Evolutionary conservation across 2,888 invertebrate species (phyloP).

Genomic region (Rosalia funebris): DNA sequence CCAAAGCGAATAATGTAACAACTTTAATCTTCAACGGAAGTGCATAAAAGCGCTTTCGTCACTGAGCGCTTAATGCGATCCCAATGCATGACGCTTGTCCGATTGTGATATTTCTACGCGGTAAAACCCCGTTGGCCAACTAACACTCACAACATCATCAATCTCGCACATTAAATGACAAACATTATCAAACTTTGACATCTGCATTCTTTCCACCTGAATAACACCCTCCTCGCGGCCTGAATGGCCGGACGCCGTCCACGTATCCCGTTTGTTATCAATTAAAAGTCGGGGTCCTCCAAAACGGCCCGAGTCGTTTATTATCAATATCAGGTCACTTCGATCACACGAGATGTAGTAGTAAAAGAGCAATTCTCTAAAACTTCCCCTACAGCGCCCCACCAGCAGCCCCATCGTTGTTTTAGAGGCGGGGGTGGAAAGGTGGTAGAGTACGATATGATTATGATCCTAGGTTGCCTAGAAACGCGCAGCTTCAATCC

Average conservation of each 20-base stretch:
- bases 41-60: too few species aligned
- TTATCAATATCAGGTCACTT: slow-evolving; percentile 56
- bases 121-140: too few species aligned
- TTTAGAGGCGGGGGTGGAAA: slow-evolving; percentile 44
- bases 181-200: slow-evolving; percentile 15
- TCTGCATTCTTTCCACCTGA: slow-evolving; percentile 20
- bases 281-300: slow-evolving; percentile 19
- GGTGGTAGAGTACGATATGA: slow-evolving; percentile 61
- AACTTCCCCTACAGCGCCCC: slow-evolving; percentile 29
- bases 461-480: slow-evolving; percentile 63
- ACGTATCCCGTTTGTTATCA: too few species aligned
- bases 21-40: too few species aligned
- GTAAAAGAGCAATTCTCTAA: slow-evolving; percentile 56
- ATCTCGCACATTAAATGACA: slow-evolving; percentile 20
- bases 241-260: slow-evolving; percentile 9
- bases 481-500: slow-evolving; percentile 63
- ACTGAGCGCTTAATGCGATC: too few species aligned
- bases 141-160: slow-evolving; percentile 8
- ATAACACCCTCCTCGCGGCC: slow-evolving; percentile 12
- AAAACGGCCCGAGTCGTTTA: slow-evolving; percentile 44
- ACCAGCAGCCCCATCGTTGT: slow-evolving; percentile 36
- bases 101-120: too few species aligned
- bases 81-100: too few species aligned
- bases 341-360: slow-evolving; percentile 52
- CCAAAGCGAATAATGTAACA: too few species aligned